Conservation (phyloP, 2,797 vertebrate species). For the Eulemur mongoz region DNA sequence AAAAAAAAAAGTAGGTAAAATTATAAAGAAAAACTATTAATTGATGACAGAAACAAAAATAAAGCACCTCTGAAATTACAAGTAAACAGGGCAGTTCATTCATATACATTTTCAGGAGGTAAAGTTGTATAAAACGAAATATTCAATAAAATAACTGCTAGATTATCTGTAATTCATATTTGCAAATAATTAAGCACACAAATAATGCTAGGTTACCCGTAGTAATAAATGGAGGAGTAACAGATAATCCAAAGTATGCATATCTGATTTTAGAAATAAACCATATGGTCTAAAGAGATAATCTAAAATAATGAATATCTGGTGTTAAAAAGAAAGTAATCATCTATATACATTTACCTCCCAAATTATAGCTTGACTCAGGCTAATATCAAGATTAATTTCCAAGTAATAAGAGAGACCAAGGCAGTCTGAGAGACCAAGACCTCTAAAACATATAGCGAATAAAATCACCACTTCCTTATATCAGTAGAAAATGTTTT, state of each 20-base stretch:
- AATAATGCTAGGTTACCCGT: background rate
- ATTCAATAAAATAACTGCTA: conserved; percentile 13
- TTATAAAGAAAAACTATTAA: conserved; percentile 2
- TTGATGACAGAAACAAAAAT: background rate
- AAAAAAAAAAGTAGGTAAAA: background rate
- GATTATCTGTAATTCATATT: background rate
- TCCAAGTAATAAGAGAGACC: background rate
- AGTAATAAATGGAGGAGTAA: background rate
- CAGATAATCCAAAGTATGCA: background rate
- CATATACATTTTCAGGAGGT: background rate
- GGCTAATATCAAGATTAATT: background rate
- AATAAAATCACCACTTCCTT: conserved; percentile 8
- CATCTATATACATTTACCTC: background rate
- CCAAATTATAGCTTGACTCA: background rate
- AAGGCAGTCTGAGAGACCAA: background rate
- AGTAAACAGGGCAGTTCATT: background rate
- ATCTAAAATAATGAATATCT: background rate
- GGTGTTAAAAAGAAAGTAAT: background rate
- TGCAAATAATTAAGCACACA: conserved; percentile 13
- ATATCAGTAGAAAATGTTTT: background rate
- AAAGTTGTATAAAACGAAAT: background rate
- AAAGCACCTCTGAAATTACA: background rate
- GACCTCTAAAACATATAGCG: conserved; percentile 3
- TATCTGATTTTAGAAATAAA: conserved; percentile 2
- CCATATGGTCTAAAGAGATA: background rate